Percentiles rank a stretch among this genome's conserved stretches.
These are phyloP conservation scores for Thymelicus lineola DNA, from an alignment of 2,888 invertebrate genomes.

Conservation along the genomic window DNA sequence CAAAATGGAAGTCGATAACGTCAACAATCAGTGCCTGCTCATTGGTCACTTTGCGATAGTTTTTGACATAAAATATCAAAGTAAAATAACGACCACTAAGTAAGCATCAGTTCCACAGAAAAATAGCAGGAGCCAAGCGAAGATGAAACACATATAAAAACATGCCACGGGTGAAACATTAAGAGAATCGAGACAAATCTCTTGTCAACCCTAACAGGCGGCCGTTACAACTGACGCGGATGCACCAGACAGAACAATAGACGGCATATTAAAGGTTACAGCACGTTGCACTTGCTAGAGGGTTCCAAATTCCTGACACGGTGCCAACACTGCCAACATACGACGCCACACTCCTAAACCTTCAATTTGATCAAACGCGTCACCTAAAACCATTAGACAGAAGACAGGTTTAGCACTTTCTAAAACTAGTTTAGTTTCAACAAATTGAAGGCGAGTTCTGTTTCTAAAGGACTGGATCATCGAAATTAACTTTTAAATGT, in stretches of 20 bases:
- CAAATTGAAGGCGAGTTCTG: conserved; percentile 8
- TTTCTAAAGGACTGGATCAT: conserved; percentile 23
- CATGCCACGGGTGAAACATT: no score
- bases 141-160: no score
- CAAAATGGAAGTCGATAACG: no score
- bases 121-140: no score
- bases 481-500: conserved; percentile 48
- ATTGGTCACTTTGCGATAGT: no score
- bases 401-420: conserved; percentile 45
- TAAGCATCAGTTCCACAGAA: no score
- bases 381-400: conserved; percentile 24
- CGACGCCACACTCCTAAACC: conserved; percentile 26
- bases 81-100: no score
- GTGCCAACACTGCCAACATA: conserved; percentile 41
- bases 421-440: conserved; percentile 45
- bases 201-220: background rate
- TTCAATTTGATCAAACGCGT: conserved; percentile 1
- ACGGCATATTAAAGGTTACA: conserved; percentile 44
- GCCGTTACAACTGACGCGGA: conserved; percentile 39
- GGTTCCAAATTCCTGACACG: conserved; percentile 42
- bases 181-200: no score
- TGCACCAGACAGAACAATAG: conserved; percentile 54
- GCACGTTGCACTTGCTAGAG: conserved; percentile 49
- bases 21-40: no score
- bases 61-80: no score